A percentile compares a stretch with the other conserved stretches of the same genome.
These are phyloP conservation scores for Lamellibrachia luymesi DNA, from an alignment of 1,140 invertebrate species.

Conservation along the genomic window DNA sequence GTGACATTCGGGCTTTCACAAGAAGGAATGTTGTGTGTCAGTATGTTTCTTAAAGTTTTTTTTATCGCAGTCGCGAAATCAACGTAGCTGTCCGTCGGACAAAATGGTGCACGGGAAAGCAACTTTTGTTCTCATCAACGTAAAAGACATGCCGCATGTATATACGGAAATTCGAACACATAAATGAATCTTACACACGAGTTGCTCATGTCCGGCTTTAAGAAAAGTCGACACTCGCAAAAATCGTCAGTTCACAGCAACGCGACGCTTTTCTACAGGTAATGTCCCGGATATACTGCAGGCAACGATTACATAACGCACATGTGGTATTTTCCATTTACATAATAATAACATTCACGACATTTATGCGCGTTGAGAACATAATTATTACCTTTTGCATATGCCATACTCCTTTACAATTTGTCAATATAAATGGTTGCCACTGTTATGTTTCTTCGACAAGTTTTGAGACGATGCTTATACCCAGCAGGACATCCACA, in stretches of 20 bases:
- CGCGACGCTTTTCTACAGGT: background rate
- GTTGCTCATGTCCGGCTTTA: background rate
- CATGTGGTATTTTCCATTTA: background rate
- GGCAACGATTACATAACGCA: background rate
- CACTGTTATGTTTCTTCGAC: background rate
- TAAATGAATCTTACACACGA: background rate
- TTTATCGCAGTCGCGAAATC: too few relatives aligned
- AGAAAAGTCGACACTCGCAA: background rate
- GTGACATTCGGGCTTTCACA: too few relatives aligned
- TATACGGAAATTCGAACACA: too few relatives aligned
- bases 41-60: too few relatives aligned
- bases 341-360: background rate
- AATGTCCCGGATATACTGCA: background rate
- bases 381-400: background rate
- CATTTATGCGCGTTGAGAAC: background rate
- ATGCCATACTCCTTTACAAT: background rate
- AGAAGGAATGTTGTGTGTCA: too few relatives aligned
- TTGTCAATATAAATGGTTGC: background rate
- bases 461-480: background rate
- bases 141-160: too few relatives aligned
- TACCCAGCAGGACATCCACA: background rate
- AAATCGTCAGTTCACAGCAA: background rate
- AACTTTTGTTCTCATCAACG: too few relatives aligned
- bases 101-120: too few relatives aligned
- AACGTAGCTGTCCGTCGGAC: too few relatives aligned